A percentile compares a stretch with the other conserved stretches of the same genome.
These are phyloP conservation scores for Meloidogyne floridensis DNA, from an alignment of 1,140 invertebrate genomes.

Conservation along the genomic window DNA sequence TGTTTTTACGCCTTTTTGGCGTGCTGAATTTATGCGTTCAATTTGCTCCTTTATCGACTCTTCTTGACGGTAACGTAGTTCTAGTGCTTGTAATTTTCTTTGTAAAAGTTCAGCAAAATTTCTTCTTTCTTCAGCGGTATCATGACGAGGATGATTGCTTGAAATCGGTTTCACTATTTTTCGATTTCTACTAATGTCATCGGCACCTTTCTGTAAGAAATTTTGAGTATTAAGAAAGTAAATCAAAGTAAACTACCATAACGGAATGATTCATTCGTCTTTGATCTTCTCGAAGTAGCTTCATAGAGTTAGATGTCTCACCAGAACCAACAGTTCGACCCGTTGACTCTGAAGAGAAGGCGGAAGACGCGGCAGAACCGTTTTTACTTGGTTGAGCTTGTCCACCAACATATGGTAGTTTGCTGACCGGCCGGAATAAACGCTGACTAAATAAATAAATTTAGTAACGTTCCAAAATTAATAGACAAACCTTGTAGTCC, in stretches of 20 bases:
- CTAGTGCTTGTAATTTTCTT: conserved; percentile 39
- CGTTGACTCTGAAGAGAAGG: conserved; percentile 45
- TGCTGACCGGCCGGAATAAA: conserved; percentile 40
- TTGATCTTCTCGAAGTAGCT: conserved; percentile 24
- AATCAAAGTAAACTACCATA: conserved; percentile 8
- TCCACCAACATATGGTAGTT: conserved; percentile 43
- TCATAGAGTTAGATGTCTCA: conserved; percentile 1
- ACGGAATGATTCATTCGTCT: conserved; percentile 22
- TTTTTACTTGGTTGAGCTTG: conserved; percentile 44
- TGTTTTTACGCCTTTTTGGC: conserved; percentile 24
- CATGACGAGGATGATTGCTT: conserved; percentile 32
- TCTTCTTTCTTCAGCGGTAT: conserved; percentile 43
- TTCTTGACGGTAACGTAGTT: conserved; percentile 21
- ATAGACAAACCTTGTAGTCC: conserved; percentile 36
- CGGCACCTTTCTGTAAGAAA: not conserved
- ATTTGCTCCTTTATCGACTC: conserved; percentile 27
- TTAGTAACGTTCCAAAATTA: too few relatives aligned
- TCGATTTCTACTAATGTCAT: conserved; percentile 15
- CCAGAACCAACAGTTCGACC: not conserved
- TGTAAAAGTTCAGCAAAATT: conserved; percentile 43
- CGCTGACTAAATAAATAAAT: not conserved
- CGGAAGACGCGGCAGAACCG: conserved; percentile 50
- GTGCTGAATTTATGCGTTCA: conserved; percentile 23
- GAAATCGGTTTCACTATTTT: not conserved
- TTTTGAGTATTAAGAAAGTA: not conserved